A percentile compares a stretch with the other conserved stretches of the same genome.
phyloP scores from a whole-genome alignment of 1,140 invertebrate genomes.

The Drosophila sulfurigaster region DNA sequence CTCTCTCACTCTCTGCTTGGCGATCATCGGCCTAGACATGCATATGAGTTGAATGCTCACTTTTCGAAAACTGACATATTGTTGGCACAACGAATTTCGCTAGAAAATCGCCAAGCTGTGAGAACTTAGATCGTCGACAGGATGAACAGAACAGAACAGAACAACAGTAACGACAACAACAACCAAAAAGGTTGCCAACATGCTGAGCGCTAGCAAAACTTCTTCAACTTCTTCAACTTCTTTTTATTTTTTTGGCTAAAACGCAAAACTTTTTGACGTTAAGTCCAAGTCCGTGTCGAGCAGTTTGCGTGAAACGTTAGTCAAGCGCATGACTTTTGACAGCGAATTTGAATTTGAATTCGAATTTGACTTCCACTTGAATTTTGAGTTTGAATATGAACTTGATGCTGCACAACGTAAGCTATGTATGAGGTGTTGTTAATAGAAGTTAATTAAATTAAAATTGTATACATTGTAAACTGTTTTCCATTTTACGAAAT shows the following conservation, averaged over 20 bases:
- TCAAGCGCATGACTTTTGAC: constrained; percentile 68
- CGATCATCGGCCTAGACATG: constrained; percentile 16
- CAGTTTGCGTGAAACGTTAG: constrained; percentile 26
- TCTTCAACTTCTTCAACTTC: neutral
- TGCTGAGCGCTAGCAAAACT: constrained; percentile 51
- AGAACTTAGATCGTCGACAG: constrained; percentile 58
- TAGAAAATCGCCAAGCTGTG: constrained; percentile 65
- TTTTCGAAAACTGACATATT: constrained; percentile 65
- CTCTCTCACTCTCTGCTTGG: constrained; percentile 13
- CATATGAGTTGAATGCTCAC: constrained; percentile 6
- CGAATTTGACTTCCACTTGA: neutral
- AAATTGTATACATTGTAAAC: no score
- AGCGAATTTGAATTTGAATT: constrained; percentile 24
- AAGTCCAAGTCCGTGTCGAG: constrained; percentile 46
- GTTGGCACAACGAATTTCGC: constrained; percentile 70
- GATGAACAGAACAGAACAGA: constrained; percentile 73
- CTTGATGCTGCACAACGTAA: no score
- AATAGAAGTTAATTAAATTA: no score
- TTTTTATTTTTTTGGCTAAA: constrained; percentile 10
- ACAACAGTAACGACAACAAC: constrained; percentile 9
- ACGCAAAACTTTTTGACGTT: constrained; percentile 28
- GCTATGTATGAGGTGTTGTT: no score
- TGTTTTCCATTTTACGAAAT: no score
- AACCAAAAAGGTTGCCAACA: constrained; percentile 74
- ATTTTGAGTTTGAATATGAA: no score